Base-by-base conservation (phyloP, 2,113 vertebrate genomes). In the Butorides virescens region DNA sequence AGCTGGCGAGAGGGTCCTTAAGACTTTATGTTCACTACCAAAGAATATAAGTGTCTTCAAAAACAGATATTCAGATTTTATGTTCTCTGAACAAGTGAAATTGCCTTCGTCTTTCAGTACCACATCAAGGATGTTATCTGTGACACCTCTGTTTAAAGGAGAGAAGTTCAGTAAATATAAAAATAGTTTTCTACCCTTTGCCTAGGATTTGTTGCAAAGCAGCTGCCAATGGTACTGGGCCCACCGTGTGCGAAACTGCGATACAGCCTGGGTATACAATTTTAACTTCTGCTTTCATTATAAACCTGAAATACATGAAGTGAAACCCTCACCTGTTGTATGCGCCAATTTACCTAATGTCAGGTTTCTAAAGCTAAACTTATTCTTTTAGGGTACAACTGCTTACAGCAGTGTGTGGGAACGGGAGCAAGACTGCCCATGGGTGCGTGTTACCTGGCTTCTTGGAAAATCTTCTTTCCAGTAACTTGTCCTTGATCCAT, bases 391-490 rank as follows among this genome's bases (percentile, higher is more conserved):
- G 42, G 26, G 17, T 61, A 26, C 46, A 19, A 2, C 63, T 86
- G 16, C 37, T 78, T 66, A 15, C 42, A 67, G n/a, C 2, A 12
- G 10, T 30, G 23, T 73, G 21, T 68, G 21, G 15, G 15, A 39
- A 50, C 5, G 10, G 20, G 47, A 14, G 11, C 8, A 1, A 91
- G 22, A 22, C 18, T 86, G 67, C 7, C 39, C 21, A 18, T 22
- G 13, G 19, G 25, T 13, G 26, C 5, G 2, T 0, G 0, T 52
- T 32, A 56, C 8, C 26, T 23, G 14, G 9, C 9, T 83, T 75
- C 23, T 9, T 42, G 30, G 23, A 46, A 83, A 76, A 49, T 34
- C 26, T 18, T 42, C 13, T 34, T 44, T 73, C 39, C 11, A 32
- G 18, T 16, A 70, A 52, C 30, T 76, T 46, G 13, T 67, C 22